Percentiles rank a stretch among this genome's conserved stretches.
Evolutionary conservation across 2,797 vertebrate species (phyloP).

Genomic region (Meriones psammophilus): DNA sequence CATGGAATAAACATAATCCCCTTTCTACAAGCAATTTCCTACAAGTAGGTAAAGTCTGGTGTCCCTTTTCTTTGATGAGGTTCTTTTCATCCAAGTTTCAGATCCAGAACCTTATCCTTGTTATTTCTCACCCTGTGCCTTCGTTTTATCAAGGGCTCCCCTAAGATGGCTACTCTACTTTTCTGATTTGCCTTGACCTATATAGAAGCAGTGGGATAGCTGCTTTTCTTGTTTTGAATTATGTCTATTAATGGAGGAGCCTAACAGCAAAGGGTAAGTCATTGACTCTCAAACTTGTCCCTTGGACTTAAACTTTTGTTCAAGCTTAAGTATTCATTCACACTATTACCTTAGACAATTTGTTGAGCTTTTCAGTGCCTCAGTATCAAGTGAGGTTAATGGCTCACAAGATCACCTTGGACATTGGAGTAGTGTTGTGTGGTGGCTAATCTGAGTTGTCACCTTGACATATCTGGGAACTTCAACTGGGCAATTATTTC

Average conservation of each 20-base stretch:
- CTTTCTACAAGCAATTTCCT: not conserved
- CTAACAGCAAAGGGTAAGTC: not conserved
- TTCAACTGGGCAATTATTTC: not conserved
- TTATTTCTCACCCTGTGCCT: too few species aligned
- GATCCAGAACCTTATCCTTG: not conserved
- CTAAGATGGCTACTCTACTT: not conserved
- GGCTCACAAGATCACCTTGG: not conserved
- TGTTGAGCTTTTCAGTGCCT: not conserved
- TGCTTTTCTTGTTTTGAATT: not conserved
- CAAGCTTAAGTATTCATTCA: not conserved
- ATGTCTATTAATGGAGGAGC: not conserved
- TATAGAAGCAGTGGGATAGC: not conserved
- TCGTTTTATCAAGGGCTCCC: not conserved
- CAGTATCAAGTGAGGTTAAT: not conserved
- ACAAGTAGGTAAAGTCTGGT: not conserved
- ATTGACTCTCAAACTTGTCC: slow-evolving; percentile 5
- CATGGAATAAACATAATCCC: not conserved
- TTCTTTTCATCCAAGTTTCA: not conserved
- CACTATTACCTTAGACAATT: not conserved
- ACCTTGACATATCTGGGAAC: not conserved
- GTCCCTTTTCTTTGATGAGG: not conserved
- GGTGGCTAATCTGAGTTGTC: not conserved
- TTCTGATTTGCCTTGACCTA: not conserved
- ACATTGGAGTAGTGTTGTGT: not conserved
- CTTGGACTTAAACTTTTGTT: not conserved